Percentiles rank a stretch among this genome's conserved stretches.
phyloP scores from a whole-genome alignment of 2,797 vertebrate genomes.

The Brotula barbata region DNA sequence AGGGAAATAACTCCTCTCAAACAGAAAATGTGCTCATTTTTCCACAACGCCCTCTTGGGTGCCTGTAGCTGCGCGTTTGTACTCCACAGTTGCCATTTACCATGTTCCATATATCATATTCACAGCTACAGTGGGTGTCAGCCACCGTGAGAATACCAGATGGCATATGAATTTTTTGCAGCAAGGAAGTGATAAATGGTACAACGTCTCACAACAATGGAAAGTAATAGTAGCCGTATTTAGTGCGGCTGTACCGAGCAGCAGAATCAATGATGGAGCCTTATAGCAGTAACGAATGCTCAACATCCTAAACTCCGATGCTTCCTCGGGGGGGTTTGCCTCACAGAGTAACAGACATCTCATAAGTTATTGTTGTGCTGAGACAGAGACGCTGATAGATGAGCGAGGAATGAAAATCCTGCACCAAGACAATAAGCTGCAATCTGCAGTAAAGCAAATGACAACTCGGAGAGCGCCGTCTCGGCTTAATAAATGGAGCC shows the following conservation, averaged over 20 bases:
- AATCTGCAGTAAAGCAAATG: background rate
- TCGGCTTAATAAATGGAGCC: constrained; percentile 12
- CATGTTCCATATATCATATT: background rate
- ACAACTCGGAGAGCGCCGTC: constrained; percentile 1
- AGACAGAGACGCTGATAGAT: constrained; percentile 35
- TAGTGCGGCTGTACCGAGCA: too few relatives aligned
- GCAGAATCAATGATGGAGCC: background rate
- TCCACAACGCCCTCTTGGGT: constrained; percentile 7
- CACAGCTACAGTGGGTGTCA: background rate
- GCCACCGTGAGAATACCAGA: background rate
- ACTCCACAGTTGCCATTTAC: constrained; percentile 4
- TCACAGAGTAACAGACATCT: constrained; percentile 18
- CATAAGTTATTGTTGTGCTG: constrained; percentile 27
- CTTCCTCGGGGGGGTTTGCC: constrained; percentile 4
- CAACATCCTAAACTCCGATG: background rate
- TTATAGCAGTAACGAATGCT: background rate
- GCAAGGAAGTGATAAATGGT: background rate
- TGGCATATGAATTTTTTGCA: background rate
- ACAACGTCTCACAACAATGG: background rate
- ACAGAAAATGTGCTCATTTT: constrained; percentile 13
- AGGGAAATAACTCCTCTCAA: constrained; percentile 15
- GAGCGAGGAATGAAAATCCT: constrained; percentile 22
- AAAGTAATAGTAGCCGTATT: background rate
- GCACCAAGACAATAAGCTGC: constrained; percentile 46
- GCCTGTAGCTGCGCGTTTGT: constrained; percentile 9